Evolutionary conservation across 2,113 vertebrate species (phyloP).

Genomic region (Callipepla squamata): DNA sequence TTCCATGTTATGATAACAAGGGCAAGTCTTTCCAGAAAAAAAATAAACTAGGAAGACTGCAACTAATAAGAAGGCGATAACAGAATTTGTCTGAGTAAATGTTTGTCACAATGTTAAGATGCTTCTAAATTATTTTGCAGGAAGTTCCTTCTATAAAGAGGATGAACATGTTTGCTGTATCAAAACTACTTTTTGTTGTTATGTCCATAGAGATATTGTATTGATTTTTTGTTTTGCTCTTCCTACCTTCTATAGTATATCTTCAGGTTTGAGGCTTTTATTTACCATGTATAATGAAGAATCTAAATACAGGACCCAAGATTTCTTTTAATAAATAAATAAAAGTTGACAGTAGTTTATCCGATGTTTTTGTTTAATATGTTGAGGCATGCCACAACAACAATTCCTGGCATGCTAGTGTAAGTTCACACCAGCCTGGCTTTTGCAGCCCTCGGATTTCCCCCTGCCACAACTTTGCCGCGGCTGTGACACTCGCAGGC

Average conservation of each 20-base stretch:
- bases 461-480: constrained; percentile 54
- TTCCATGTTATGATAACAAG: neutral
- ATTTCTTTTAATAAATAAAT: neutral
- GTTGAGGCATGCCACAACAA: constrained; percentile 27
- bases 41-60: neutral
- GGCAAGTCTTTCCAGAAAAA: neutral
- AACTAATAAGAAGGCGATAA: neutral
- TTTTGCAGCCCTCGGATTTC: constrained; percentile 59
- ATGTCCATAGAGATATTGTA: neutral
- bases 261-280: neutral
- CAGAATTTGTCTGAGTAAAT: neutral
- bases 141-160: neutral
- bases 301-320: neutral
- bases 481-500: constrained; percentile 80
- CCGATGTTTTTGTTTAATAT: constrained; percentile 27
- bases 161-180: neutral
- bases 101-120: neutral
- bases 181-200: neutral
- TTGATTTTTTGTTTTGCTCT: neutral
- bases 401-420: constrained; percentile 35
- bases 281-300: neutral
- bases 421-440: constrained; percentile 67
- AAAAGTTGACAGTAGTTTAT: constrained; percentile 34
- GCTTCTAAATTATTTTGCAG: neutral
- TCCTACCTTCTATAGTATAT: neutral